These are phyloP conservation scores for Echiichthys vipera DNA, from an alignment of 2,797 vertebrate species.

Conservation along the genomic window DNA sequence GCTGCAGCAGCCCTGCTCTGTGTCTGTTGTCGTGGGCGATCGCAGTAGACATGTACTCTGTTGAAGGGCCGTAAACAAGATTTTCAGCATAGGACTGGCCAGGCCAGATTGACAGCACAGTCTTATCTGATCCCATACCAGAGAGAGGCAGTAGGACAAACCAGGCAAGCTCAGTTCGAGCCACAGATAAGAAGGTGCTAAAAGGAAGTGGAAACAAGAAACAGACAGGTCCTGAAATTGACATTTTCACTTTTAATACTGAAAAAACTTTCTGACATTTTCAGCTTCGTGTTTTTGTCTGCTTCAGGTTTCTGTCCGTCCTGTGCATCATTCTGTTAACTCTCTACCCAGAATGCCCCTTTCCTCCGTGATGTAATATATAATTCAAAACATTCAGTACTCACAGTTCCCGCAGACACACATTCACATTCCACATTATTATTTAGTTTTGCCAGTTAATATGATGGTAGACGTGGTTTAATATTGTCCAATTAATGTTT, in stretches of 20 bases:
- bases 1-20: conserved; percentile 44
- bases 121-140: conserved; percentile 77
- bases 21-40: conserved; percentile 61
- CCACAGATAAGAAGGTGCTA: conserved; percentile 65
- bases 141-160: conserved; percentile 52
- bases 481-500: not conserved
- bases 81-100: conserved; percentile 59
- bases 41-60: conserved; percentile 71
- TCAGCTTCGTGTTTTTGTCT: conserved; percentile 24
- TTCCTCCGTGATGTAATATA: conserved; percentile 38
- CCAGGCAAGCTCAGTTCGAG: conserved; percentile 54
- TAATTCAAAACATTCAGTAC: conserved; percentile 52
- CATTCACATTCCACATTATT: conserved; percentile 26
- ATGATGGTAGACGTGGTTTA: not conserved
- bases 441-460: not conserved
- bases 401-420: conserved; percentile 4
- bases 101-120: conserved; percentile 68
- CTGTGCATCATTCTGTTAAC: conserved; percentile 25
- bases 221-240: conserved; percentile 35
- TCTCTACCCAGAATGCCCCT: conserved; percentile 20
- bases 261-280: conserved; percentile 28
- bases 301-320: conserved; percentile 22
- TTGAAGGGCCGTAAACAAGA: conserved; percentile 79
- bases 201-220: conserved; percentile 44
- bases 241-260: conserved; percentile 47